A percentile compares a stretch with the other conserved stretches of the same genome.
These are phyloP conservation scores for Procambarus clarkii DNA, from an alignment of 1,140 invertebrate genomes.

Conservation along the genomic window DNA sequence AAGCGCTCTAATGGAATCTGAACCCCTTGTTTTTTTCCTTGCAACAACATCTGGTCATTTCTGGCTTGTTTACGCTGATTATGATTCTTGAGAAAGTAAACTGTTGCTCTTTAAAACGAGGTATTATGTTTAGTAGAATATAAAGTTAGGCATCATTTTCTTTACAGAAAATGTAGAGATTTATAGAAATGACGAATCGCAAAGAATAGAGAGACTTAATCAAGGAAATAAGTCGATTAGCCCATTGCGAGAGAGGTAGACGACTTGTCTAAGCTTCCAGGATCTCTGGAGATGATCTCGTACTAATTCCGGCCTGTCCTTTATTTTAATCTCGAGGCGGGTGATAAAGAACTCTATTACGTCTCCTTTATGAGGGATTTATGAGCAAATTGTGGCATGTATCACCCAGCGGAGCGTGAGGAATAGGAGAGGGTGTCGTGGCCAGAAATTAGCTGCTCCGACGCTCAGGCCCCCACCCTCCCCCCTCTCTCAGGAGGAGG, in stretches of 20 bases:
- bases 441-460: not conserved
- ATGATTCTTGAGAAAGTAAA: not conserved
- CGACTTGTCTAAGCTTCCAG: not conserved
- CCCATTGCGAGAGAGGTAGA: not conserved
- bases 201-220: not conserved
- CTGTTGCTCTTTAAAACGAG: not conserved
- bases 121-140: not conserved
- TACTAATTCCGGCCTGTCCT: not conserved
- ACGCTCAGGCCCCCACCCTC: not conserved
- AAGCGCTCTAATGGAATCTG: not conserved
- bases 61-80: not conserved
- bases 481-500: not conserved
- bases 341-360: conserved; percentile 12
- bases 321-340: not conserved
- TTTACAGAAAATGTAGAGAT: not conserved
- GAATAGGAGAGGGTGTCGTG: not conserved
- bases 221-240: not conserved
- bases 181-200: not conserved
- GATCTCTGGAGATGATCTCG: not conserved
- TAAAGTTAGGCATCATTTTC: too few species aligned
- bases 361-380: conserved; percentile 11
- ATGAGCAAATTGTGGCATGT: not conserved
- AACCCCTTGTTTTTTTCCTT: not conserved
- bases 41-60: not conserved
- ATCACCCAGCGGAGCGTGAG: not conserved